Evolutionary conservation across 2,113 vertebrate species (phyloP).

Genomic region (Chlamydotis undulata): DNA sequence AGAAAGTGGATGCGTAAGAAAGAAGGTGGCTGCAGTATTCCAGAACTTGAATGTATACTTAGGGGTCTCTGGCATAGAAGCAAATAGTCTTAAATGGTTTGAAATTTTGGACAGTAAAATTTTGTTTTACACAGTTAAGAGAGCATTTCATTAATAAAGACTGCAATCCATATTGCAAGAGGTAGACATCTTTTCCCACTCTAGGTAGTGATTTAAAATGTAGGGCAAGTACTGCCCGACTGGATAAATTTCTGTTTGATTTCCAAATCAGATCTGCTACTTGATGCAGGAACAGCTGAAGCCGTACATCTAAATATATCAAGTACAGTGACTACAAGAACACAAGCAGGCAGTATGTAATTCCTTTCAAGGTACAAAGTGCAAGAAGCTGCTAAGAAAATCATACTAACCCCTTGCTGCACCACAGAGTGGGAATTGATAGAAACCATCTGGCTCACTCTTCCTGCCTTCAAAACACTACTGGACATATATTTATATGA

Average conservation of each 20-base stretch:
- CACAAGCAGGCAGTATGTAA: background rate
- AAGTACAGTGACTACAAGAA: background rate
- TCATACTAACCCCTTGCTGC: background rate
- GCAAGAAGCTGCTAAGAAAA: constrained; percentile 40
- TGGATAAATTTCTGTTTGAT: background rate
- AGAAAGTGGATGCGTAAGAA: background rate
- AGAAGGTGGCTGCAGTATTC: background rate
- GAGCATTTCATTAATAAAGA: background rate
- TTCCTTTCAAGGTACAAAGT: constrained; percentile 39
- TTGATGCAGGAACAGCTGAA: background rate
- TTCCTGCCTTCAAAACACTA: constrained; percentile 2
- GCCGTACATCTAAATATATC: background rate
- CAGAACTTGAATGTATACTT: background rate
- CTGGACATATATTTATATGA: constrained; percentile 1
- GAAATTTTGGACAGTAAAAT: background rate
- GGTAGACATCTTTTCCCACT: background rate
- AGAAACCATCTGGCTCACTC: constrained; percentile 40
- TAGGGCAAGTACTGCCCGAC: background rate
- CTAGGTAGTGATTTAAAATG: background rate
- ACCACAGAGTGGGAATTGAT: background rate
- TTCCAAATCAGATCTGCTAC: background rate
- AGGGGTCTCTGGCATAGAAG: background rate
- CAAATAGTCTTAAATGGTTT: background rate
- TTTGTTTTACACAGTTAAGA: background rate
- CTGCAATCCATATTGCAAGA: background rate